These are phyloP conservation scores for Pampusana beccarii DNA, from an alignment of 2,113 vertebrate species.

Conservation along the genomic window DNA sequence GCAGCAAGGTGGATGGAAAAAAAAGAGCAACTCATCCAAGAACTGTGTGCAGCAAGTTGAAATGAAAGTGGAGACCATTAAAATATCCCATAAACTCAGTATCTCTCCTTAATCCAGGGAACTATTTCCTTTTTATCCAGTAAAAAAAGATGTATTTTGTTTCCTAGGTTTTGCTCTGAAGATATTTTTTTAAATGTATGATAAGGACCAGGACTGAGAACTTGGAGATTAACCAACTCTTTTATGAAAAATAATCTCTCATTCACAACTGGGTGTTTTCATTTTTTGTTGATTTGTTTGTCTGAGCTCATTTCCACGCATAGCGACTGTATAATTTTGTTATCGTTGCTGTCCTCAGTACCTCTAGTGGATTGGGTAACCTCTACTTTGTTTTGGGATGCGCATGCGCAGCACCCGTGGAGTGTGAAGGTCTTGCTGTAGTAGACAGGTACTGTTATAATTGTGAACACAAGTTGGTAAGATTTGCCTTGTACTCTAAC, in stretches of 20 bases:
- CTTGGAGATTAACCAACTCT: background rate
- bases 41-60: background rate
- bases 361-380: background rate
- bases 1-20: background rate
- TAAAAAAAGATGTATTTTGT: background rate
- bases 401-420: background rate
- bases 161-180: background rate
- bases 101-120: background rate
- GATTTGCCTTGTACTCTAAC: background rate
- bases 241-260: background rate
- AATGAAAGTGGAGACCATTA: background rate
- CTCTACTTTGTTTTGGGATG: background rate
- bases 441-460: background rate
- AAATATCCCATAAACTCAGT: background rate
- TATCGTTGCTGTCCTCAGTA: background rate
- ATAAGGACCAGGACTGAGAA: background rate
- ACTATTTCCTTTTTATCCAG: background rate
- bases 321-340: background rate
- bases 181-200: background rate
- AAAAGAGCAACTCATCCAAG: background rate
- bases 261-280: background rate
- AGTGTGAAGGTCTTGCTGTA: background rate
- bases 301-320: background rate
- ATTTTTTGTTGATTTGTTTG: background rate
- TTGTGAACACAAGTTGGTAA: background rate